Evolutionary conservation across 2,113 vertebrate species (phyloP), one percentile per base, ranked within the genome.

Genomic region (Pseudonaja textilis): DNA sequence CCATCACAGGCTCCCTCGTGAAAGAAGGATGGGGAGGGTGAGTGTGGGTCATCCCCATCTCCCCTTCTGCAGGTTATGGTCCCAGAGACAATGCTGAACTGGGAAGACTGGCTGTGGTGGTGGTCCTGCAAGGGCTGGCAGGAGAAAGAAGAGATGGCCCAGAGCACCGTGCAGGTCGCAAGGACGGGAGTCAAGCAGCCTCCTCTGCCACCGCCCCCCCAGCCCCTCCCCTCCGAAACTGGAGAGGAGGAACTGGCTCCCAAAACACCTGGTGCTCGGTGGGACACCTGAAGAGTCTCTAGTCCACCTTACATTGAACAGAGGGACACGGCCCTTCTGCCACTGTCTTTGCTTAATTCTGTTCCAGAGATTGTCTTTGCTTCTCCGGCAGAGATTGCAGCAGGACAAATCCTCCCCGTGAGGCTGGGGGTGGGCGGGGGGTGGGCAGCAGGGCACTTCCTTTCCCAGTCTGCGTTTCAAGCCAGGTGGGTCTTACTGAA

Each of bases 131-230:
- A n/a, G n/a, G 64, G n/a, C 29, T 8, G 64, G 14, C n/a, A 34
- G 64, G 16, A 74, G 64, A 74, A 18, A 34, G n/a, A 20, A 69
- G 29, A n/a, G 14, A 34, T 34, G 29, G 14, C n/a, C 29, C 14
- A 74, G 64, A 34, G 12, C n/a, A 34, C 3, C 14, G 5, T 34
- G 64, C 4, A 34, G n/a, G 64, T 74, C 14, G 0, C 12, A 7
- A 34, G 29, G 14, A 5, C 2, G 5, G 64, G 14, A 34, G 14
- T 6, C 64, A 34, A 74, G 64, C 64, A 34, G 64, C n/a, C 64
- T 34, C n/a, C n/a, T n/a, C 29, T 10, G 25, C 61, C 5, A 0
- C 29, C 0, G 12, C 14, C 4, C 0, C 5, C 5, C 3, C 11
- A 64, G 69, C 2, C n/a, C 5, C 14, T 74, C 64, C 64, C 18